Percentiles rank a stretch among this genome's conserved stretches.
Conservation (phyloP, 2,888 invertebrate species). For the Morinoia aosen region DNA sequence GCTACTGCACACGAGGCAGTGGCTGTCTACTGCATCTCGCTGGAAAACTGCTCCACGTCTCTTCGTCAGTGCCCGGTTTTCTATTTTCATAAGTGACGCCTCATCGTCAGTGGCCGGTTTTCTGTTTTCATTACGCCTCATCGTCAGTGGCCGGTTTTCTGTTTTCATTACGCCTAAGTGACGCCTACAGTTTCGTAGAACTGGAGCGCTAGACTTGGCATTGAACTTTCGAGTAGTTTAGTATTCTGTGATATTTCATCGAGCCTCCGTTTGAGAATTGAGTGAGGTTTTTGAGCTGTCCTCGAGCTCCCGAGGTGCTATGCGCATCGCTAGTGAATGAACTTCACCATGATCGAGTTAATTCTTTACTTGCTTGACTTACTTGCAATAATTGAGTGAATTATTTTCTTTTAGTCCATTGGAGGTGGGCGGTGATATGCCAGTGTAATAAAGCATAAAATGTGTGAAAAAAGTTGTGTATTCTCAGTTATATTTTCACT, state of each 20-base stretch:
- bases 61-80: not conserved
- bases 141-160: too few relatives aligned
- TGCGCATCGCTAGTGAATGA: not conserved
- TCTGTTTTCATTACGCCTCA: too few relatives aligned
- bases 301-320: not conserved
- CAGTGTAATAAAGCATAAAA: not conserved
- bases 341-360: not conserved
- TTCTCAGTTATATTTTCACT: not conserved
- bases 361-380: not conserved
- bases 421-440: not conserved
- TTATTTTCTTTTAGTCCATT: not conserved
- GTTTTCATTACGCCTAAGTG: too few relatives aligned
- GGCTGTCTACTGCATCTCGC: not conserved
- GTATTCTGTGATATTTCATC: not conserved
- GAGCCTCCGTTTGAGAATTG: not conserved
- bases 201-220: not conserved
- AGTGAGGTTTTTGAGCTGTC: not conserved
- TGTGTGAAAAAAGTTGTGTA: not conserved
- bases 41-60: not conserved
- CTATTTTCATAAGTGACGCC: not conserved
- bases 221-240: not conserved
- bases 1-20: not conserved
- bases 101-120: too few relatives aligned
- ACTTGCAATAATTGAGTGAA: not conserved
- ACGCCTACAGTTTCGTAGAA: not conserved